These are phyloP conservation scores for Gymnarchus niloticus DNA, from an alignment of 2,113 vertebrate species.

Conservation along the genomic window DNA sequence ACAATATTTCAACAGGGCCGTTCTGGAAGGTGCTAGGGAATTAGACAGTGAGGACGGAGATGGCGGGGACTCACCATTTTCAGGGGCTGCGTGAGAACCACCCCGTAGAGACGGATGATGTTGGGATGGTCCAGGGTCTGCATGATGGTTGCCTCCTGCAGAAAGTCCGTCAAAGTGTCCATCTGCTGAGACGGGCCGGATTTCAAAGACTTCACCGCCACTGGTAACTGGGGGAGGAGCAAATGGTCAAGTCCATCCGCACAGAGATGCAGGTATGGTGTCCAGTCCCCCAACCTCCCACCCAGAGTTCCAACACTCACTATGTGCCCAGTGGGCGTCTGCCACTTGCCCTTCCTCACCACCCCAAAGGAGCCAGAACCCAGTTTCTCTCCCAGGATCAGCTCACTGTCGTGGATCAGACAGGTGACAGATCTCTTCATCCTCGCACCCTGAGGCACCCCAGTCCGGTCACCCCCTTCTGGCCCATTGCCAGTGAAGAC, in stretches of 20 bases:
- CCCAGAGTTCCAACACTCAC: conserved; percentile 51
- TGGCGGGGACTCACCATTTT: conserved; percentile 70
- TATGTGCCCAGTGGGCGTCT: conserved; percentile 59
- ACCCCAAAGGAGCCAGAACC: conserved; percentile 81
- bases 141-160: conserved; percentile 79
- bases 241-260: background rate
- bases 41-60: conserved; percentile 52
- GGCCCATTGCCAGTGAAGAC: conserved; percentile 39
- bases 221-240: conserved; percentile 57
- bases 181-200: conserved; percentile 54
- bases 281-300: background rate
- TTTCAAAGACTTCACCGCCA: conserved; percentile 77
- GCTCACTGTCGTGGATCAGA: conserved; percentile 76
- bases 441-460: conserved; percentile 1
- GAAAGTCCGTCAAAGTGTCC: conserved; percentile 70
- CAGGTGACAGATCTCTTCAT: conserved; percentile 61
- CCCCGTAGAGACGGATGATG: conserved; percentile 76
- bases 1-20: background rate
- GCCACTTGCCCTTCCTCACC: conserved; percentile 75
- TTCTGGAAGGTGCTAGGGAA: background rate
- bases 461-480: conserved; percentile 52
- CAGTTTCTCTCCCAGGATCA: conserved; percentile 66
- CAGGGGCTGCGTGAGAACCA: conserved; percentile 76
- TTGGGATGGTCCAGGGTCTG: conserved; percentile 78
- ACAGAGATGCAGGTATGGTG: background rate